Conservation (phyloP, 1,140 invertebrate species). For the Drosophila novamexicana region DNA sequence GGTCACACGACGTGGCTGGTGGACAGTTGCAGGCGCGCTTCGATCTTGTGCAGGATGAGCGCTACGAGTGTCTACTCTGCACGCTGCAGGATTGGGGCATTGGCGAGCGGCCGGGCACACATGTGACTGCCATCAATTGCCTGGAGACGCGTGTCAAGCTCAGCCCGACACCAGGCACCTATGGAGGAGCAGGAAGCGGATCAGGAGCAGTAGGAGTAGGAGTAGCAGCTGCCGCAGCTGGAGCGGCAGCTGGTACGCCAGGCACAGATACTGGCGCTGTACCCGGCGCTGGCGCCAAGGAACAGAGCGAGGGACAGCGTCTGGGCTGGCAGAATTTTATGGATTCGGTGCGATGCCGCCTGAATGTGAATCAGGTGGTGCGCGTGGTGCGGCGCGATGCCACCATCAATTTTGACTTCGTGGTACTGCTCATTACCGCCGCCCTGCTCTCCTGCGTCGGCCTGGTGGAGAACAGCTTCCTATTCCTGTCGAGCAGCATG, state of each 20-base stretch:
- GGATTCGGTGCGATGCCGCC: conserved; percentile 86
- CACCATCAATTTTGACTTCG: conserved; percentile 89
- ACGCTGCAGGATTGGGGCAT: conserved; percentile 81
- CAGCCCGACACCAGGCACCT: neutral
- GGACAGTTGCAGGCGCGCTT: conserved; percentile 67
- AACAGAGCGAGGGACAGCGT: conserved; percentile 31
- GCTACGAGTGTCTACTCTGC: conserved; percentile 80
- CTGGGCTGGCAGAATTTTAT: conserved; percentile 86
- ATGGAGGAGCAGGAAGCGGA: no score
- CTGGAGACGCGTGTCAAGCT: conserved; percentile 48
- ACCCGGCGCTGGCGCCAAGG: neutral
- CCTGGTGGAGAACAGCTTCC: conserved; percentile 90
- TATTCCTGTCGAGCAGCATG: conserved; percentile 91
- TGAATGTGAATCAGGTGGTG: conserved; percentile 90
- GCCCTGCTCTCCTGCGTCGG: conserved; percentile 89
- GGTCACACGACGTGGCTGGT: conserved; percentile 48
- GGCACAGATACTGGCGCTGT: neutral
- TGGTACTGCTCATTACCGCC: conserved; percentile 88
- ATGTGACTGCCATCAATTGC: conserved; percentile 81
- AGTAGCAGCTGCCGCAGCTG: neutral
- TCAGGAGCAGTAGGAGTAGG: no score
- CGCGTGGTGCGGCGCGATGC: conserved; percentile 87
- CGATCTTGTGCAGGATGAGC: conserved; percentile 71
- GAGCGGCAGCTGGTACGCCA: neutral
- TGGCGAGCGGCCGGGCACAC: conserved; percentile 76